Conservation (phyloP, 2,113 vertebrate species). For the Vidua chalybeata region DNA sequence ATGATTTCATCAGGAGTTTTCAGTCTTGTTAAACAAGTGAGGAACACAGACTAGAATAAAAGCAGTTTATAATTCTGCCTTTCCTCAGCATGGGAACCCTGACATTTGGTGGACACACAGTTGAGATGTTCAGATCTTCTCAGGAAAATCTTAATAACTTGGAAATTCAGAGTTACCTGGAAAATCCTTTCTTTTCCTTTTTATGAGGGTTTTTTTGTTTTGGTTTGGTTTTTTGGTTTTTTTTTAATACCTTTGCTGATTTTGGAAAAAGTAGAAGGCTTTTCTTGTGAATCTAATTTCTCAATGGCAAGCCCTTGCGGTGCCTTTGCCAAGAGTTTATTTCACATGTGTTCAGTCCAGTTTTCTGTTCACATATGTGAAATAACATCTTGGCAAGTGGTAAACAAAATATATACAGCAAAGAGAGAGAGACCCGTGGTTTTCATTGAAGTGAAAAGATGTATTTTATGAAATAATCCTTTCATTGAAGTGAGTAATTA, state of each 20-base stretch:
- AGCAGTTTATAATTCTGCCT: not conserved
- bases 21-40: not conserved
- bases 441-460: slow-evolving; percentile 28
- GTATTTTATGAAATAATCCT: slow-evolving; percentile 23
- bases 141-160: not conserved
- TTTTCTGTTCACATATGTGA: slow-evolving; percentile 64
- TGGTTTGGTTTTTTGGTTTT: not conserved
- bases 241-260: slow-evolving; percentile 5
- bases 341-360: slow-evolving; percentile 61
- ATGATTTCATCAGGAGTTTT: not conserved
- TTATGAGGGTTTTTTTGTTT: not conserved
- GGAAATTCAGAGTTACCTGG: slow-evolving; percentile 18
- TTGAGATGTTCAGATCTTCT: not conserved
- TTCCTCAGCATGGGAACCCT: not conserved
- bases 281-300: slow-evolving; percentile 66
- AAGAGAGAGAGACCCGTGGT: not conserved
- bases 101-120: not conserved
- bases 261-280: slow-evolving; percentile 35
- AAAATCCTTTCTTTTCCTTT: not conserved
- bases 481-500: slow-evolving; percentile 52
- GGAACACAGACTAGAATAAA: not conserved
- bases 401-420: slow-evolving; percentile 27
- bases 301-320: slow-evolving; percentile 47
- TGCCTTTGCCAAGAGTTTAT: slow-evolving; percentile 65
- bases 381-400: slow-evolving; percentile 63